Percentiles rank a stretch among this genome's conserved stretches.
These are phyloP conservation scores for Tychaedon coryphoeus DNA, from an alignment of 2,113 vertebrate genomes.

Conservation along the genomic window DNA sequence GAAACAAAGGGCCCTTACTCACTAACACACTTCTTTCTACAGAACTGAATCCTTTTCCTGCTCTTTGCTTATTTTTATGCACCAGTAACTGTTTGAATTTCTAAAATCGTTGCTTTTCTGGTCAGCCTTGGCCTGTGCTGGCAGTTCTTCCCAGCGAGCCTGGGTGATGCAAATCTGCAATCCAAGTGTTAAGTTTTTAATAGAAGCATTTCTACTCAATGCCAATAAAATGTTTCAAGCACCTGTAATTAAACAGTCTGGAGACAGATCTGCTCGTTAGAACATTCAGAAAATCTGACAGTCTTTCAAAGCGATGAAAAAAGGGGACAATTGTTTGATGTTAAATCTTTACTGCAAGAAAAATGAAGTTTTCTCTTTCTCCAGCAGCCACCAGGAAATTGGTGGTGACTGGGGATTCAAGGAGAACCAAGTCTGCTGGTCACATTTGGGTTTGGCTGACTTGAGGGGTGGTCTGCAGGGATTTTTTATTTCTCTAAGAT, in stretches of 20 bases:
- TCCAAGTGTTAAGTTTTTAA: not conserved
- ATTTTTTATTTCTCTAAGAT: not conserved
- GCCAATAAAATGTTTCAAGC: constrained; percentile 25
- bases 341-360: not conserved
- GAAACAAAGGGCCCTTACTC: not conserved
- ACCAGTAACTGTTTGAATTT: not conserved
- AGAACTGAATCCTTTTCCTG: not conserved
- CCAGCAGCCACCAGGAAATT: not conserved
- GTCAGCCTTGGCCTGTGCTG: not conserved
- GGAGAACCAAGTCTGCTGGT: not conserved
- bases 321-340: not conserved
- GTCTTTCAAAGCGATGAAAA: not conserved
- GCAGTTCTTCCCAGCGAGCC: not conserved
- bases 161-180: not conserved
- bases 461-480: not conserved
- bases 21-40: not conserved
- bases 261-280: constrained; percentile 2
- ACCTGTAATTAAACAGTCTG: constrained; percentile 45
- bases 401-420: not conserved
- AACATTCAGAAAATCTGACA: constrained; percentile 3
- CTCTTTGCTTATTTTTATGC: not conserved
- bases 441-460: not conserved
- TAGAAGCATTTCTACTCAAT: not conserved
- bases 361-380: not conserved
- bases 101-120: not conserved